Evolutionary conservation across 2,888 invertebrate genomes (phyloP), one percentile per base, ranked within the genome.

Genomic region (Asteroscopus sphinx): DNA sequence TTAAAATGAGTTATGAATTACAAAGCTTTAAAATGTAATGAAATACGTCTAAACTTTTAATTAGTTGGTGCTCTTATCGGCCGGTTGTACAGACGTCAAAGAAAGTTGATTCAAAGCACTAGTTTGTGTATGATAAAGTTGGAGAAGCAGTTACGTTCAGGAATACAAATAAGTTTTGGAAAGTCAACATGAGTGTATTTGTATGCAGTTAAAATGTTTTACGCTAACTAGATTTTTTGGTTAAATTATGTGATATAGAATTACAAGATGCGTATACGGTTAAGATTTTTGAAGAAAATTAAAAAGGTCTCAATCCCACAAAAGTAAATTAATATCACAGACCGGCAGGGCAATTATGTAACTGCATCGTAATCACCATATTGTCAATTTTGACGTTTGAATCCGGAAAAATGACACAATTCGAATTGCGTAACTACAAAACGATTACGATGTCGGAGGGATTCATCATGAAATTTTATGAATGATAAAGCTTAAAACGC

Each of bases 41-140:
- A 51, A 53, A 36, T 46, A 57, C 40, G 46, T 64, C 39, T 39
- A 53, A 73, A 68, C 48, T 73, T 74, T 73, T 67, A 75, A 75
- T 74, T 72, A 57, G 66, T 72, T 63, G 25, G 32, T 59, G 17
- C 16, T 55, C 39, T 71, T 68, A 62, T 62, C 59, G 68, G 13
- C 33, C 45, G 32, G 53, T 49, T 13, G 61, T 49, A 49, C 37
- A 26, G 42, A 46, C 49, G 42, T 60, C 72, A 68, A 74, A 68
- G 72, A 68, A 62, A 65, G 45, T 71, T 51, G 33, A 59, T 41
- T 66, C 52, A 62, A 62, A 62, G 48, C 58, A 47, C 55, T 70
- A 64, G 61, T 57, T 71, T 67, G 52, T 51, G 36, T 56, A 67
- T 57, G 64, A 67, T 42, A 40, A 66, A 69, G 42, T 73, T 62